These are phyloP conservation scores for Pollachius pollachius DNA, from an alignment of 2,113 vertebrate species.

Conservation along the genomic window DNA sequence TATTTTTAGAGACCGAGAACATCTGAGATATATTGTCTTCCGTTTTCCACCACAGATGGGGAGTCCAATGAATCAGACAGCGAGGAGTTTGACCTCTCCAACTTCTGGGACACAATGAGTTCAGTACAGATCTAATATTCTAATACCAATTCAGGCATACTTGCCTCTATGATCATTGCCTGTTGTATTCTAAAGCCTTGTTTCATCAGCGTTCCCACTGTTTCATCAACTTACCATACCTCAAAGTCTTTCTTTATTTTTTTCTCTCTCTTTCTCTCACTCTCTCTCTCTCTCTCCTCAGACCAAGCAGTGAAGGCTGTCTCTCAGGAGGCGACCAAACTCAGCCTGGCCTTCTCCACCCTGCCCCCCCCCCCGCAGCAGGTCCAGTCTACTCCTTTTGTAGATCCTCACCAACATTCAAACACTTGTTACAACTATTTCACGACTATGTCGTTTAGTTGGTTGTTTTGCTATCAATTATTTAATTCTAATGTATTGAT, in stretches of 20 bases:
- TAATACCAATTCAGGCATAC: not conserved
- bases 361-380: slow-evolving; percentile 75
- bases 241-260: no score
- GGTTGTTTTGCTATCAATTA: not conserved
- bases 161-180: not conserved
- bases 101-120: slow-evolving; percentile 88
- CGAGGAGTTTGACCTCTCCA: slow-evolving; percentile 75
- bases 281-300: slow-evolving; percentile 39
- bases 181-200: not conserved
- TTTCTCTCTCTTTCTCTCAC: no score
- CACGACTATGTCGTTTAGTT: not conserved
- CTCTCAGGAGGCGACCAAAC: slow-evolving; percentile 85
- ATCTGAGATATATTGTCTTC: not conserved
- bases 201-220: no score
- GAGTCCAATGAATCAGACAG: slow-evolving; percentile 76
- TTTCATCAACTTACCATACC: no score
- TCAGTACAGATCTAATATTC: slow-evolving; percentile 41
- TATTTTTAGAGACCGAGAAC: not conserved
- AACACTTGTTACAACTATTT: not conserved
- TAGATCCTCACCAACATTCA: not conserved
- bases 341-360: slow-evolving; percentile 83
- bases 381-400: slow-evolving; percentile 59
- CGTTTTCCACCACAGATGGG: slow-evolving; percentile 69
- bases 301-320: slow-evolving; percentile 77
- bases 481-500: no score